A percentile compares a stretch with the other conserved stretches of the same genome.
phyloP scores from a whole-genome alignment of 2,797 vertebrate species.

The Tadarida brasiliensis region DNA sequence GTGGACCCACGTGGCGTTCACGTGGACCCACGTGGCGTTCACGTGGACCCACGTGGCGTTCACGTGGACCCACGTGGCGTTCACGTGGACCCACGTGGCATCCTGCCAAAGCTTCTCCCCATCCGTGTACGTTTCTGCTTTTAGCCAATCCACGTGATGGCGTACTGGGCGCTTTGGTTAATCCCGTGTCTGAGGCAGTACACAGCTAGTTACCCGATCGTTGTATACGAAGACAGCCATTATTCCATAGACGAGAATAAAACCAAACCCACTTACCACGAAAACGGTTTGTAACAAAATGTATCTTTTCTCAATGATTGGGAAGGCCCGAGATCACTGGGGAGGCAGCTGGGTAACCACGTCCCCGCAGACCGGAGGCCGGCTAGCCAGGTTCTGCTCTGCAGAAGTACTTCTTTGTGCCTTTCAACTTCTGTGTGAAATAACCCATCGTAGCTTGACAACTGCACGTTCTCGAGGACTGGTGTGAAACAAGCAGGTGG shows the following conservation, averaged over 20 bases:
- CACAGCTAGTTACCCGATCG: neutral
- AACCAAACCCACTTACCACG: neutral
- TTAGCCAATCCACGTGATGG: neutral
- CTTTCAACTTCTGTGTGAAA: neutral
- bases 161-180: neutral
- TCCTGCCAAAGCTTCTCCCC: accelerated
- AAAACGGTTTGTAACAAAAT: neutral
- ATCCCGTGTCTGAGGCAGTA: accelerated
- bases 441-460: neutral
- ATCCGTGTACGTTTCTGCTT: neutral
- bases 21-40: accelerated
- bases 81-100: accelerated
- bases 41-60: too few species aligned
- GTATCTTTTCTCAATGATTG: neutral
- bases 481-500: neutral
- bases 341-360: neutral
- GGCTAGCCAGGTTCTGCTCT: neutral
- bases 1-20: accelerated
- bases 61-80: accelerated
- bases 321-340: neutral
- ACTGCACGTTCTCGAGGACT: neutral
- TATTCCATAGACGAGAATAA: neutral
- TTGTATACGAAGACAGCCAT: accelerated
- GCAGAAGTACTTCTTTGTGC: neutral
- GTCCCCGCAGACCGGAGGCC: neutral